Conservation (phyloP, 1,140 invertebrate species). For the Spodoptera frugiperda region DNA sequence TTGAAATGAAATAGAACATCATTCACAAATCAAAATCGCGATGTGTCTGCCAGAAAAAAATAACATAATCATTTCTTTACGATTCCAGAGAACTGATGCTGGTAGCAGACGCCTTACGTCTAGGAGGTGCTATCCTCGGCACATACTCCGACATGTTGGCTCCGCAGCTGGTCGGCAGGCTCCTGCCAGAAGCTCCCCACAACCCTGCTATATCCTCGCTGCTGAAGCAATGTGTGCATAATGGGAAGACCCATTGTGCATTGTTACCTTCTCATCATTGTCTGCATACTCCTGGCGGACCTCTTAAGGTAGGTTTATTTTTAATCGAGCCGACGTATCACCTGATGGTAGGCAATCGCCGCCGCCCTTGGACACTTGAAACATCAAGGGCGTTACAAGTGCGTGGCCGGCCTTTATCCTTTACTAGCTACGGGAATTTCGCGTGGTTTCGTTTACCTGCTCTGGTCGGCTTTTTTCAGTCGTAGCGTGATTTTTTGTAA, state of each 20-base stretch:
- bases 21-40: too few species aligned
- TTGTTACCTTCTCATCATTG: constrained; percentile 97
- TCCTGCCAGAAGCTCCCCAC: constrained; percentile 95
- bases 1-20: too few species aligned
- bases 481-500: too few species aligned
- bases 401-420: too few species aligned
- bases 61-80: too few species aligned
- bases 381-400: too few species aligned
- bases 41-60: too few species aligned
- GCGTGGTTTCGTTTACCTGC: too few species aligned
- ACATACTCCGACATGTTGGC: constrained; percentile 98
- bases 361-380: too few species aligned
- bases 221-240: constrained; percentile 95
- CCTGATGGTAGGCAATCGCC: too few species aligned
- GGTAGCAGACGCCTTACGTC: constrained; percentile 96
- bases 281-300: constrained; percentile 98
- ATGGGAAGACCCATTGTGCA: constrained; percentile 95
- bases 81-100: constrained; percentile 93
- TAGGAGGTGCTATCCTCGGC: constrained; percentile 96
- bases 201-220: constrained; percentile 95
- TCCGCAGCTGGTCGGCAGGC: constrained; percentile 96
- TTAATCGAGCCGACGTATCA: background rate
- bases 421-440: too few species aligned
- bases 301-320: constrained; percentile 91
- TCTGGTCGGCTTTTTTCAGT: too few species aligned